Percentiles rank a stretch among this genome's conserved stretches.
Evolutionary conservation across 2,888 invertebrate species (phyloP).

Genomic region (Drosophila mimetica): DNA sequence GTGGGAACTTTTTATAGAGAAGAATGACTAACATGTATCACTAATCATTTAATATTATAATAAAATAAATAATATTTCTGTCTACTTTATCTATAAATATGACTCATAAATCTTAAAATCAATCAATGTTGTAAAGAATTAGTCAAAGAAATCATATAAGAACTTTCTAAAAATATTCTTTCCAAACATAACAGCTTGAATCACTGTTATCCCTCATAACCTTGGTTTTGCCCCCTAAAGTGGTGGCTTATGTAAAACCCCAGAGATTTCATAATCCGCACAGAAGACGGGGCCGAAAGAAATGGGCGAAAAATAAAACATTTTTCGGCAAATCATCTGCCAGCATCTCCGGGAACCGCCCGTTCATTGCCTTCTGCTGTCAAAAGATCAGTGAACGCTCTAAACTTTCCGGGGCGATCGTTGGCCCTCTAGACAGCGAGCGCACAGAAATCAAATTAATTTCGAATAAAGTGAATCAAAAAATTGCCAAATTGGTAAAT

Average conservation of each 20-base stretch:
- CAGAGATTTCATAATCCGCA: slow-evolving; percentile 38
- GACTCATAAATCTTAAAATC: too few relatives aligned
- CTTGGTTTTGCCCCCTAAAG: slow-evolving; percentile 6
- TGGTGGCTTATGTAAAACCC: slow-evolving; percentile 30
- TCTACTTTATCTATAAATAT: too few relatives aligned
- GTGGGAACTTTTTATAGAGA: slow-evolving; percentile 10
- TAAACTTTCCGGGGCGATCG: slow-evolving; percentile 59
- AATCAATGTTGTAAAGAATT: too few relatives aligned
- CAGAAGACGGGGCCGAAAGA: slow-evolving; percentile 17
- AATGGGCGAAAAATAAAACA: slow-evolving; percentile 12
- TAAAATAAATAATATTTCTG: too few relatives aligned
- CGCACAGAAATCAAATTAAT: slow-evolving; percentile 60
- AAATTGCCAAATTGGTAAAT: slow-evolving; percentile 63
- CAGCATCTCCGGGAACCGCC: slow-evolving; percentile 21
- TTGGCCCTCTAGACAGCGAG: slow-evolving; percentile 59
- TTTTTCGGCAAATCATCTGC: slow-evolving; percentile 44
- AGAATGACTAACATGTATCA: too few relatives aligned
- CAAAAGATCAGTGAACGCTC: slow-evolving; percentile 65
- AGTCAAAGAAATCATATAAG: neutral
- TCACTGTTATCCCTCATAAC: slow-evolving; percentile 10
- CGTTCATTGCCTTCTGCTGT: slow-evolving; percentile 54
- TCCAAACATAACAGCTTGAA: neutral
- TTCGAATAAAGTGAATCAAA: slow-evolving; percentile 45
- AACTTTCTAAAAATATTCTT: neutral
- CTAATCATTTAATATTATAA: too few relatives aligned